Evolutionary conservation across 2,113 vertebrate genomes (phyloP), one percentile per base, ranked within the genome.

Genomic region (Cephalopterus ornatus): DNA sequence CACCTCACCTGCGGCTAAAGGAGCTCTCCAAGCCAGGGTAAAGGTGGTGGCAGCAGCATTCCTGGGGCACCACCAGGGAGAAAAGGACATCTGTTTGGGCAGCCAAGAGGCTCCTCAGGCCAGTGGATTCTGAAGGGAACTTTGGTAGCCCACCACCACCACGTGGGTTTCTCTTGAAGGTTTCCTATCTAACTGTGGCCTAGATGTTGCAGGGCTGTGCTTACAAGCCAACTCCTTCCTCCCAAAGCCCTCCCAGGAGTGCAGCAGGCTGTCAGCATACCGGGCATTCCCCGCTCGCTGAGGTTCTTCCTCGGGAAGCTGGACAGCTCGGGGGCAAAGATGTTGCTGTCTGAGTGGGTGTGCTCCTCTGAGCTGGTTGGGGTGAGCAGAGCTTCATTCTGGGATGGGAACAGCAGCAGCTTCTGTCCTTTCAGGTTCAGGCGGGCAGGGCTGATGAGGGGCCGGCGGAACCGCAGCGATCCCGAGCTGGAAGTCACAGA

Each of bases 391-490:
- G 97, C 94, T 19, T 98, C 97, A 0, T 88, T 70, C 41, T 97
- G 96, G 0, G 97, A 35, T 0, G 98, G 97, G 92, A 99, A 99
- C 23, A 99, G 98, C 83, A 98, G 97, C 30, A 99, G 98, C 78
- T 98, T 99, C 93, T 98, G 99, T 0, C 99, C 99, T 42, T 98
- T 94, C 56, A 99, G 98, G 97, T 99, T 99, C 88, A 99, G 98
- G 33, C 99, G 98, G 2, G 99, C 99, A 0, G 99, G 99, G 96
- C 99, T 99, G 98, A 99, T 99, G 93, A 99, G 98, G 0, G 99
- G 99, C 4, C 99, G 98, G 12, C 99, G 98, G 32, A 98, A 98
- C 17, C 98, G 97, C 96, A 98, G 97, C 2, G 99, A 99, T 17
- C 99, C 97, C 0, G 98, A 98, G 89, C 99, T 99, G 93, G 99